Percentiles rank a stretch among this genome's conserved stretches.
phyloP scores from a whole-genome alignment of 2,888 invertebrate species.

The Palloptera scutellata region DNA sequence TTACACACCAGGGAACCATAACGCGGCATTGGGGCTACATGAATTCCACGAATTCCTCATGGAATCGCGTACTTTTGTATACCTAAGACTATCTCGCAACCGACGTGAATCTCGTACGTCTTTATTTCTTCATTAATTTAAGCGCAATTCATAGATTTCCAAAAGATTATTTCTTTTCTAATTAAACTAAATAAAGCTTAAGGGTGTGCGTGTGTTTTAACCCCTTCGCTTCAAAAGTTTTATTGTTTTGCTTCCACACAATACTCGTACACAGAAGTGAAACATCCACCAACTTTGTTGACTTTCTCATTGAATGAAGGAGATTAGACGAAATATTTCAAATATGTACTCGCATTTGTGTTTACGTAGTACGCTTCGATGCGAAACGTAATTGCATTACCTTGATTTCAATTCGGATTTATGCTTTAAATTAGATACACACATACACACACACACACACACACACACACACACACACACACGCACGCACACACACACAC shows the following conservation, averaged over 20 bases:
- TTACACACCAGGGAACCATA: constrained; percentile 62
- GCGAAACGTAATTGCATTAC: constrained; percentile 46
- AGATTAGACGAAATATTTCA: background rate
- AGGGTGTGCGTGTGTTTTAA: constrained; percentile 38
- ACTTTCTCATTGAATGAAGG: constrained; percentile 31
- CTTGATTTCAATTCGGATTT: constrained; percentile 26
- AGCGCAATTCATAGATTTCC: constrained; percentile 53
- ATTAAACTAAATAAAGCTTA: constrained; percentile 16
- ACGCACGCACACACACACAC: constrained; percentile 46
- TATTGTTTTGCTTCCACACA: constrained; percentile 15
- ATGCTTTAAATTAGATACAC: background rate
- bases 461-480: constrained; percentile 29
- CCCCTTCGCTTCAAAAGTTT: constrained; percentile 47
- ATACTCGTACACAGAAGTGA: constrained; percentile 49
- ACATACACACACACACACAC: constrained; percentile 40
- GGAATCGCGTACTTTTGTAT: background rate
- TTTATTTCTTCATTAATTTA: constrained; percentile 62
- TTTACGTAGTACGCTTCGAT: constrained; percentile 54
- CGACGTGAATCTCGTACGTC: constrained; percentile 50
- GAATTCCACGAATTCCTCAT: constrained; percentile 35
- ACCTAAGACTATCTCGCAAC: no score
- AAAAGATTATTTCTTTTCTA: constrained; percentile 50
- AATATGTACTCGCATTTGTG: constrained; percentile 13
- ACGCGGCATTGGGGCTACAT: constrained; percentile 53
- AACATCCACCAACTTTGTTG: constrained; percentile 51